These are phyloP conservation scores for Cassiopea xamachana DNA, from an alignment of 30 jellyfish, hydroid and myxozoan species.

Conservation along the genomic window DNA sequence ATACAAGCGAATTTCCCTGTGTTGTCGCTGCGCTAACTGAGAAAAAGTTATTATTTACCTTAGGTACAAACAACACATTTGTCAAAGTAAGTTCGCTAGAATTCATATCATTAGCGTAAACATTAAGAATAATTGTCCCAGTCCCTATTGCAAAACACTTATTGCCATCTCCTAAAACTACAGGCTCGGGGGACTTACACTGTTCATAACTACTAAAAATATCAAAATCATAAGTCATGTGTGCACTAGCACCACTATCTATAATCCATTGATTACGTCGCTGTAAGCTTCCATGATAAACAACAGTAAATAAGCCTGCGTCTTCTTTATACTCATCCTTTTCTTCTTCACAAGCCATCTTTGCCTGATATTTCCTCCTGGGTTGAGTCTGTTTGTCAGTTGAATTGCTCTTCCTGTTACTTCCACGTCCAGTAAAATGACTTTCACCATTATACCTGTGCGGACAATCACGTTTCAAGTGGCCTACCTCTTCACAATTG, in stretches of 20 bases:
- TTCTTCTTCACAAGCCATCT: neutral
- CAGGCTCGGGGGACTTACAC: constrained; percentile 19
- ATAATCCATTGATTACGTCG: constrained; percentile 27
- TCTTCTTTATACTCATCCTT: neutral
- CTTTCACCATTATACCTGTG: neutral
- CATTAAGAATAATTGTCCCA: constrained; percentile 23
- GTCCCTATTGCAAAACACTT: constrained; percentile 6
- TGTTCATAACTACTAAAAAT: neutral
- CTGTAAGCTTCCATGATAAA: neutral
- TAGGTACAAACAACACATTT: too few species aligned
- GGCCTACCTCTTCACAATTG: constrained; percentile 19
- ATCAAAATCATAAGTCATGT: constrained; percentile 45
- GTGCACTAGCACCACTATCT: constrained; percentile 63
- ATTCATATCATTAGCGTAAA: neutral
- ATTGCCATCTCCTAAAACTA: constrained; percentile 45
- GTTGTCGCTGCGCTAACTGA: too few species aligned
- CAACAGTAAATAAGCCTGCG: neutral
- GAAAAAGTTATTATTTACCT: too few species aligned
- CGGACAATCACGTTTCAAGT: constrained; percentile 10
- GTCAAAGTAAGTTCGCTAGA: too few species aligned
- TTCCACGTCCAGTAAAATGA: neutral
- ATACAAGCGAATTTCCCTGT: too few species aligned
- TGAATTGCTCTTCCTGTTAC: neutral
- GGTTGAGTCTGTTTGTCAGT: neutral
- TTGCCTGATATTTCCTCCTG: neutral